These are phyloP conservation scores for Protonemura montana DNA, from an alignment of 2,888 invertebrate species.

Conservation along the genomic window DNA sequence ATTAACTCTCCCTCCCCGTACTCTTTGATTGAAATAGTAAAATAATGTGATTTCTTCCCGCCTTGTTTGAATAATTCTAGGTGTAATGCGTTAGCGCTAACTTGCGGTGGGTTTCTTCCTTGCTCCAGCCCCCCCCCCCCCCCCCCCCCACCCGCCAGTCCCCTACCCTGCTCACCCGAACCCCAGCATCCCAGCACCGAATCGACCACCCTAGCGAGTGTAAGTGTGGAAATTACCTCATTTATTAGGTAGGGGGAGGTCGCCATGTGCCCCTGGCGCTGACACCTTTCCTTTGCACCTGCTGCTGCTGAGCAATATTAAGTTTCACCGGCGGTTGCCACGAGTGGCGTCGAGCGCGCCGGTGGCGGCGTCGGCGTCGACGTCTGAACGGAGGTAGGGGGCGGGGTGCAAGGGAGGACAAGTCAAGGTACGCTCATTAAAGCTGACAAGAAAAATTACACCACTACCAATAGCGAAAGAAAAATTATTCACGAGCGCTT, in stretches of 20 bases:
- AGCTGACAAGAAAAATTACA: constrained; percentile 37
- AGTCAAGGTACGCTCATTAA: constrained; percentile 39
- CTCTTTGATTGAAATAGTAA: neutral
- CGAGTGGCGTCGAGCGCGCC: constrained; percentile 26
- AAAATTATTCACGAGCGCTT: neutral
- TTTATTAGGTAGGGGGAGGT: constrained; percentile 63
- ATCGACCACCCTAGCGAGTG: constrained; percentile 29
- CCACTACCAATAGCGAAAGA: constrained; percentile 43
- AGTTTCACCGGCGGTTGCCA: constrained; percentile 41
- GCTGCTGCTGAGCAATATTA: constrained; percentile 49
- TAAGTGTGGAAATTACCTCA: constrained; percentile 64
- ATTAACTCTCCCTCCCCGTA: neutral
- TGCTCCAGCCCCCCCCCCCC: constrained; percentile 2
- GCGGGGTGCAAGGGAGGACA: neutral
- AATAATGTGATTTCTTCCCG: constrained; percentile 26
- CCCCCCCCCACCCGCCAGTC: no score
- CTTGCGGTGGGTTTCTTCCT: constrained; percentile 8
- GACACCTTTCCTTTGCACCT: constrained; percentile 64
- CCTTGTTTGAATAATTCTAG: neutral
- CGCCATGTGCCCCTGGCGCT: constrained; percentile 61
- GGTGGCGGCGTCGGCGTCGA: neutral
- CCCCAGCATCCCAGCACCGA: no score
- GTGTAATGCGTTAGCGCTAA: neutral
- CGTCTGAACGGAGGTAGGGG: constrained; percentile 19
- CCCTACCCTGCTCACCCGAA: no score